Base-by-base conservation (phyloP, 2,113 vertebrate genomes). In the Bothrops jararaca region DNA sequence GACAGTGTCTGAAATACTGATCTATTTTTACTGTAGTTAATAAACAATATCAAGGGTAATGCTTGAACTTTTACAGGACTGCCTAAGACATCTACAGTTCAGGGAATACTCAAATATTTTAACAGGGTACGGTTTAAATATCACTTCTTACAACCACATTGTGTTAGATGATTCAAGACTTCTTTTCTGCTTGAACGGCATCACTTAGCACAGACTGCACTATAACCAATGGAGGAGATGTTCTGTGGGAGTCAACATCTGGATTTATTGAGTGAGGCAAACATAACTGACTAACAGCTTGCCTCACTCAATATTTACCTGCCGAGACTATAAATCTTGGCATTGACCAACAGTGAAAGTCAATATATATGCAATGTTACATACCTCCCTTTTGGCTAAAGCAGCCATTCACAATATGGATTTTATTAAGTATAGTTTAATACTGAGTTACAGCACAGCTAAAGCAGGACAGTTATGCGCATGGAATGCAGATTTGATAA, bases 341-440 rank as follows among this genome's bases (percentile, higher is more conserved):
- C 93, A 74, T 12, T 5, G 53, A 90, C 90, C 92, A 87, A 69
- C 95, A 96, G 93, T 0, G 39, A 95, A 96, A 96, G 93, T 89
- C 91, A 2, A 94, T 23, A 53, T 80, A 69, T 93, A 42, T 9
- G 57, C 6, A 56, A 90, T 92, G 92, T 96, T 96, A 85, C 92
- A 93, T 80, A 86, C 90, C 93, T 91, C 53, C 95, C 93, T 93
- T 60, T 74, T 95, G 95, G 91, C 94, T 94, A 89, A 74, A 95
- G 50, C 87, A 94, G 92, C 96, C 94, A 92, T 90, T 96, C 95
- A 52, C 24, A 52, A 93, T 95, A 96, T 45, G 5, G 88, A 96
- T 97, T 97, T 96, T 94, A 95, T 93, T 93, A 90, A 93, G 95
- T 92, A 95, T n/a, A 94, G 34, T 95, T 97, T 96, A 90, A 90